These are phyloP conservation scores for Ciconia nigra DNA, from an alignment of 2,797 vertebrate genomes.

Conservation along the genomic window DNA sequence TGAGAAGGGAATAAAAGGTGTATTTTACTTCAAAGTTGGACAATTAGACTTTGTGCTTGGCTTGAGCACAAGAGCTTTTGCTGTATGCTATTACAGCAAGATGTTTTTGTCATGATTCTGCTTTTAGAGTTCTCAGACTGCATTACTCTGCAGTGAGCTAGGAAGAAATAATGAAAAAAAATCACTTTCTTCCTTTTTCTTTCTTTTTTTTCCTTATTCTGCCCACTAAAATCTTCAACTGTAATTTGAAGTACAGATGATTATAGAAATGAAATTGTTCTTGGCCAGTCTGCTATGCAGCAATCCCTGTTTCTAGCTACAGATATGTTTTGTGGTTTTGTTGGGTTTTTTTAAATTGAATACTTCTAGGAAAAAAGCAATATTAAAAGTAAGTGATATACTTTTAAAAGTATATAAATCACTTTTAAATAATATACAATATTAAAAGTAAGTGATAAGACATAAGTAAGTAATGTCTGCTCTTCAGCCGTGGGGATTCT, in stretches of 20 bases:
- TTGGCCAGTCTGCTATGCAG: not conserved
- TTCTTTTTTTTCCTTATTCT: not conserved
- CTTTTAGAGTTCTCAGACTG: not conserved
- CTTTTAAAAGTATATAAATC: too few relatives aligned
- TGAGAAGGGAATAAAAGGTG: not conserved
- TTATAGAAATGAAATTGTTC: not conserved
- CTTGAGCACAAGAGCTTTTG: not conserved
- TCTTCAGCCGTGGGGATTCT: not conserved
- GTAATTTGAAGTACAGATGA: not conserved
- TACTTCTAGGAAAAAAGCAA: not conserved
- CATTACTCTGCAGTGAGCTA: not conserved
- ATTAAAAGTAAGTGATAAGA: not conserved
- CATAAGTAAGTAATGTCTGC: not conserved
- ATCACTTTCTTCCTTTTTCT: not conserved
- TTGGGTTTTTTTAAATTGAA: not conserved
- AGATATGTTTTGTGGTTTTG: fast-evolving
- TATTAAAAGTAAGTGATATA: not conserved
- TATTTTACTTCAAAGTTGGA: not conserved
- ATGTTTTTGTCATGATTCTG: not conserved
- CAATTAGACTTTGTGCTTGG: not conserved
- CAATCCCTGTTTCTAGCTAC: not conserved
- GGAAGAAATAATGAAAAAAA: not conserved
- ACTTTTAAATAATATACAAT: too few relatives aligned
- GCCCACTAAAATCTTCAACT: not conserved
- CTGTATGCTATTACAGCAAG: not conserved